A percentile compares a stretch with the other conserved stretches of the same genome.
phyloP scores from a whole-genome alignment of 2,797 vertebrate species.

The Coracias cyanogaster region DNA sequence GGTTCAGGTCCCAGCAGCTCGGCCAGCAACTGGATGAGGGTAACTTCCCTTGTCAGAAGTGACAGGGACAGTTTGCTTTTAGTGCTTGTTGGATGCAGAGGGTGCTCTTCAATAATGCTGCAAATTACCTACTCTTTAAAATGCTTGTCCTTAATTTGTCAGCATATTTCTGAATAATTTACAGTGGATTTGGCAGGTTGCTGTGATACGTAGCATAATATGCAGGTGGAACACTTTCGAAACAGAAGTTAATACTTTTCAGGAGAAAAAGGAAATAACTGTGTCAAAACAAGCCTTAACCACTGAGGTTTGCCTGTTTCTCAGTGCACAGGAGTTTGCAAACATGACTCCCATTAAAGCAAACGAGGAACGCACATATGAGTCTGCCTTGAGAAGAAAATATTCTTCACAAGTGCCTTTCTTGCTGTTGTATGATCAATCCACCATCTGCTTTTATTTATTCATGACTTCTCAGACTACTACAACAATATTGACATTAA shows the following conservation, averaged over 20 bases:
- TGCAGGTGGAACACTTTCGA: constrained; percentile 33
- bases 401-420: constrained; percentile 35
- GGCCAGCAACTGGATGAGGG: neutral
- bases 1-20: neutral
- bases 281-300: constrained; percentile 53
- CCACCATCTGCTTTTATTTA: constrained; percentile 69
- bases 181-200: constrained; percentile 42
- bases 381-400: constrained; percentile 44
- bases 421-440: constrained; percentile 60
- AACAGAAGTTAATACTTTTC: constrained; percentile 47
- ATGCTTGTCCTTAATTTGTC: constrained; percentile 27
- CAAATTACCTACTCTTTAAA: constrained; percentile 18
- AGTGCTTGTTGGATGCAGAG: neutral
- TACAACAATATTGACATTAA: constrained; percentile 64
- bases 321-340: constrained; percentile 25
- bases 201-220: constrained; percentile 41
- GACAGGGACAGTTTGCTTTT: neutral
- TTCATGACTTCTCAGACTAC: constrained; percentile 60
- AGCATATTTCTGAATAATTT: constrained; percentile 56
- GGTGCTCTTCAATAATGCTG: neutral
- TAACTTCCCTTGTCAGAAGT: neutral
- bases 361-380: neutral
- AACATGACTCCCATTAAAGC: constrained; percentile 40
- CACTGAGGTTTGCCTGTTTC: constrained; percentile 10
- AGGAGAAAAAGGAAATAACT: constrained; percentile 51